These are phyloP conservation scores for Phyto melanocephala DNA, from an alignment of 2,888 invertebrate species.

Conservation along the genomic window DNA sequence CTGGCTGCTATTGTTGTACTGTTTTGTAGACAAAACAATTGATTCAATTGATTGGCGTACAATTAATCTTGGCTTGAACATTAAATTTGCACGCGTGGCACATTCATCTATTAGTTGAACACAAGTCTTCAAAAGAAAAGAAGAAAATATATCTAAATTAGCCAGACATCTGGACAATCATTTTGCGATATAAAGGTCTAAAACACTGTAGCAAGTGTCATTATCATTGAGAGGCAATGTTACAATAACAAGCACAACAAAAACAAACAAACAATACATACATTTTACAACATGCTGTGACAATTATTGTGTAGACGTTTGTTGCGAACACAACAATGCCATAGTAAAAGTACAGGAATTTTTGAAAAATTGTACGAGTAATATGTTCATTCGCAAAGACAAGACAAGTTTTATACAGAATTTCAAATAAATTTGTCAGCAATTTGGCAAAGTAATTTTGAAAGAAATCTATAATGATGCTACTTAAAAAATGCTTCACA, in stretches of 20 bases:
- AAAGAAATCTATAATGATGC: too few species aligned
- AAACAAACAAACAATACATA: too few species aligned
- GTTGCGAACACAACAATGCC: background rate
- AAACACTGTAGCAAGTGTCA: slow-evolving; percentile 39
- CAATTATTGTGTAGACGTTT: slow-evolving; percentile 14
- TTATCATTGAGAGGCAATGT: slow-evolving; percentile 24
- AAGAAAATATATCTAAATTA: slow-evolving; percentile 39
- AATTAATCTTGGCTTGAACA: slow-evolving; percentile 40
- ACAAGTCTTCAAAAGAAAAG: slow-evolving; percentile 1
- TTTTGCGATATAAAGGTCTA: slow-evolving; percentile 40
- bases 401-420: too few species aligned
- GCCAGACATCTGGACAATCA: slow-evolving; percentile 38
- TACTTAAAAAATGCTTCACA: too few species aligned
- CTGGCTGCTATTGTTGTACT: slow-evolving; percentile 1
- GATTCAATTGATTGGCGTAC: slow-evolving; percentile 53
- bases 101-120: slow-evolving; percentile 1
- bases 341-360: background rate
- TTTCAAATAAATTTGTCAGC: too few species aligned
- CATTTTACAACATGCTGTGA: slow-evolving; percentile 27
- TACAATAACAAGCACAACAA: background rate
- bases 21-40: slow-evolving; percentile 37
- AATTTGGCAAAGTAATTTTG: too few species aligned
- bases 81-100: slow-evolving; percentile 39
- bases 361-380: background rate
- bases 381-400: too few species aligned